These are phyloP conservation scores for Sebastes cheni DNA, from an alignment of 2,797 vertebrate species.

Conservation along the genomic window DNA sequence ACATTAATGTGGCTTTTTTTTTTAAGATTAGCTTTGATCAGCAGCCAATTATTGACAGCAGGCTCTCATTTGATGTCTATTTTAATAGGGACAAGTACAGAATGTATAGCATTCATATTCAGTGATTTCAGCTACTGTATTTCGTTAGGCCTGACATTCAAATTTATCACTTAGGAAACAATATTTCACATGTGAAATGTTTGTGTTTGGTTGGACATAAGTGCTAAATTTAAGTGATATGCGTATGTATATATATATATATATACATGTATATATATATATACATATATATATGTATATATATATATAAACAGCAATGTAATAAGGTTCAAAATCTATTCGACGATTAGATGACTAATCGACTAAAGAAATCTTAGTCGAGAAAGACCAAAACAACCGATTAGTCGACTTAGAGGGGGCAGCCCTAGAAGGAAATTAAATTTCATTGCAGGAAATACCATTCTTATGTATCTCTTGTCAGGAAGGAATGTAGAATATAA, in stretches of 20 bases:
- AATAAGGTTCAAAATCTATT: background rate
- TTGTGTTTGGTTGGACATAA: background rate
- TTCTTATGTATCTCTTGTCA: background rate
- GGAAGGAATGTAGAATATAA: background rate
- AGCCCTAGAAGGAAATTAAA: too few relatives aligned
- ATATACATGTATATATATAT: background rate
- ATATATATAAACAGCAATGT: background rate
- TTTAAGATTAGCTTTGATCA: slow-evolving; percentile 4
- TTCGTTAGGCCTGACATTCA: background rate
- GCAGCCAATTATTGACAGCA: background rate
- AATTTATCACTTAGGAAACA: background rate
- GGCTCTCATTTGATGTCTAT: background rate
- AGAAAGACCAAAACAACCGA: too few relatives aligned
- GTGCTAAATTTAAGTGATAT: too few relatives aligned
- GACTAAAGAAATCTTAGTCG: too few relatives aligned
- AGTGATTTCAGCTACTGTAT: background rate
- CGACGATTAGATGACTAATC: too few relatives aligned
- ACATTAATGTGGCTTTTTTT: background rate
- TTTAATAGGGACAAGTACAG: background rate
- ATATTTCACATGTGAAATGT: background rate
- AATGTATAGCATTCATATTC: background rate
- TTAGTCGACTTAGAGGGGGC: too few relatives aligned
- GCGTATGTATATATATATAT: too few relatives aligned
- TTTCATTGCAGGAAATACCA: too few relatives aligned
- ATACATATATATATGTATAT: background rate